Conservation (phyloP, 2,888 invertebrate genomes). For the Drosophila pseudotakahashii region DNA sequence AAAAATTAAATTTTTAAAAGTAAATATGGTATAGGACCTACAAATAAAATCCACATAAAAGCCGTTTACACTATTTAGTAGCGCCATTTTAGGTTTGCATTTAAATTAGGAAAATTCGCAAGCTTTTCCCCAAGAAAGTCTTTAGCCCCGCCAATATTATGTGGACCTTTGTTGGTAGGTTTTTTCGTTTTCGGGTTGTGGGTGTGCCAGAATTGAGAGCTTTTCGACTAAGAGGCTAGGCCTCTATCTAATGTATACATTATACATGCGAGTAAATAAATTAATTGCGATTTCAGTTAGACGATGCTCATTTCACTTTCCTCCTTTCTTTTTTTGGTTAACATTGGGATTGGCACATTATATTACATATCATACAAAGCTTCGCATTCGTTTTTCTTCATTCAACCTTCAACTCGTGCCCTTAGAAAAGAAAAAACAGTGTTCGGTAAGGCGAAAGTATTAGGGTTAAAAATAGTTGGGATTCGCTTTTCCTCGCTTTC, state of each 20-base stretch:
- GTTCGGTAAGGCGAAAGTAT: constrained; percentile 32
- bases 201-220: constrained; percentile 43
- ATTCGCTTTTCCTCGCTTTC: constrained; percentile 17
- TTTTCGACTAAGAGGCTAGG: constrained; percentile 69
- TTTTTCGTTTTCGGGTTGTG: constrained; percentile 5
- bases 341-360: constrained; percentile 71
- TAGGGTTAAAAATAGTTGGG: constrained; percentile 4
- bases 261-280: constrained; percentile 57
- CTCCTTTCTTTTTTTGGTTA: constrained; percentile 34
- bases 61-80: too few species aligned
- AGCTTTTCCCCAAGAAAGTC: neutral
- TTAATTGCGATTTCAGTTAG: constrained; percentile 40
- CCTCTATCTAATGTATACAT: constrained; percentile 68
- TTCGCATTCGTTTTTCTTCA: constrained; percentile 18
- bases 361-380: constrained; percentile 77
- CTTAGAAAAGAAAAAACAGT: constrained; percentile 12
- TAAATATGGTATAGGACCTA: too few species aligned
- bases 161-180: neutral
- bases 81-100: too few species aligned
- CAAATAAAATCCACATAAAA: too few species aligned
- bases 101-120: neutral
- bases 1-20: too few species aligned
- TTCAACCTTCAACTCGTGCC: constrained; percentile 9
- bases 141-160: constrained; percentile 6
- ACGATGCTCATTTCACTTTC: constrained; percentile 20